These are phyloP conservation scores for Diarsia mendica DNA, from an alignment of 2,888 invertebrate species.

Conservation along the genomic window DNA sequence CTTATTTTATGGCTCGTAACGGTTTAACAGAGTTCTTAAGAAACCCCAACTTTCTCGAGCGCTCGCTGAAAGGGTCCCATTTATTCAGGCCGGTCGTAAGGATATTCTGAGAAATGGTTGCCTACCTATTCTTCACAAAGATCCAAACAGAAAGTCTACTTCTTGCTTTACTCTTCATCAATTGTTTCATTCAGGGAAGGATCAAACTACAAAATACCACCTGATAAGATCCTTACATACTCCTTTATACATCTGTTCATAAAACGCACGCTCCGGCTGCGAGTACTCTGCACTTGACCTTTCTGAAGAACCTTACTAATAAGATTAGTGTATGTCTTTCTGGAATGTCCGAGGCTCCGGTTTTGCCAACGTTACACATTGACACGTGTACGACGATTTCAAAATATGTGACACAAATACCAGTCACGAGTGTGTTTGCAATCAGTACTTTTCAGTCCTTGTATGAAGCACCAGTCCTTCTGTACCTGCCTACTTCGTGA, in stretches of 20 bases:
- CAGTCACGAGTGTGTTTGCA: neutral
- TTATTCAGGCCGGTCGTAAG: conserved; percentile 35
- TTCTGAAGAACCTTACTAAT: neutral
- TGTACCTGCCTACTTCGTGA: neutral
- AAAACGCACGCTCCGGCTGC: neutral
- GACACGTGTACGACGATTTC: neutral
- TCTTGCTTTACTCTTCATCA: neutral
- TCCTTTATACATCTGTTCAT: neutral
- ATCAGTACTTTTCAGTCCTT: neutral
- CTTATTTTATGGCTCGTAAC: conserved; percentile 15
- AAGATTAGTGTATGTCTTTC: neutral
- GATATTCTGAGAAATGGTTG: conserved; percentile 19
- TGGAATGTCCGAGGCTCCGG: neutral
- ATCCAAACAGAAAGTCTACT: neutral
- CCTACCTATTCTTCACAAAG: neutral
- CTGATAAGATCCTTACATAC: neutral
- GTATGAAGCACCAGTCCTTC: neutral
- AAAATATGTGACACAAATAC: neutral
- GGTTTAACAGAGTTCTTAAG: no score
- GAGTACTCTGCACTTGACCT: neutral
- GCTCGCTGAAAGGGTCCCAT: conserved; percentile 40
- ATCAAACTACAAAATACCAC: neutral
- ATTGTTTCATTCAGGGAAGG: neutral
- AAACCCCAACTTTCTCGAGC: conserved; percentile 10
- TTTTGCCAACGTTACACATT: neutral